Conservation (phyloP, 2,113 vertebrate genomes). For the Circaetus cinerascens region DNA sequence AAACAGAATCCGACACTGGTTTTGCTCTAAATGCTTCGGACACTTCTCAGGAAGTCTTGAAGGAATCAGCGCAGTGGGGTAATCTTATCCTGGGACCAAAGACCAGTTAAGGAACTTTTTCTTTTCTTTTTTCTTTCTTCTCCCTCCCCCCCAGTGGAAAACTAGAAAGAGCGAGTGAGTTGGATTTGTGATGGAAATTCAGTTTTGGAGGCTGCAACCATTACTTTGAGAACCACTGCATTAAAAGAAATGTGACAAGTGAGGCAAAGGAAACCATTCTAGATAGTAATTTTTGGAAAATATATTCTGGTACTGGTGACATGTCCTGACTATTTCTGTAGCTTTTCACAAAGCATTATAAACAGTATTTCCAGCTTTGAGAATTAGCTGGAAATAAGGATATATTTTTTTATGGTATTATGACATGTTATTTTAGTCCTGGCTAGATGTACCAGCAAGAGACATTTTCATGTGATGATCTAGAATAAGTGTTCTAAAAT, state of each 20-base stretch:
- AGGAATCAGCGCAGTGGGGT: background rate
- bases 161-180: background rate
- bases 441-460: background rate
- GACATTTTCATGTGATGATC: background rate
- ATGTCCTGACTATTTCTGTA: background rate
- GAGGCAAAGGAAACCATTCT: background rate
- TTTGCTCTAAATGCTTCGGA: background rate
- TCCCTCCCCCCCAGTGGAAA: background rate
- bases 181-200: background rate
- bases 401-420: background rate
- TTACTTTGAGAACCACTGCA: background rate
- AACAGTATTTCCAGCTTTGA: background rate
- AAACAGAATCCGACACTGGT: background rate
- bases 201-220: background rate
- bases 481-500: background rate
- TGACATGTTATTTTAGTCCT: background rate
- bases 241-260: background rate
- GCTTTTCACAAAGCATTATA: background rate
- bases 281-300: background rate
- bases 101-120: background rate
- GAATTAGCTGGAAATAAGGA: background rate
- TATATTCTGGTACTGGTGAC: background rate
- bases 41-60: background rate
- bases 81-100: background rate
- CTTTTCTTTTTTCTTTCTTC: fast-evolving